Percentiles rank a stretch among this genome's conserved stretches.
Conservation (phyloP, 1,140 invertebrate species). For the Triops cancriformis region DNA sequence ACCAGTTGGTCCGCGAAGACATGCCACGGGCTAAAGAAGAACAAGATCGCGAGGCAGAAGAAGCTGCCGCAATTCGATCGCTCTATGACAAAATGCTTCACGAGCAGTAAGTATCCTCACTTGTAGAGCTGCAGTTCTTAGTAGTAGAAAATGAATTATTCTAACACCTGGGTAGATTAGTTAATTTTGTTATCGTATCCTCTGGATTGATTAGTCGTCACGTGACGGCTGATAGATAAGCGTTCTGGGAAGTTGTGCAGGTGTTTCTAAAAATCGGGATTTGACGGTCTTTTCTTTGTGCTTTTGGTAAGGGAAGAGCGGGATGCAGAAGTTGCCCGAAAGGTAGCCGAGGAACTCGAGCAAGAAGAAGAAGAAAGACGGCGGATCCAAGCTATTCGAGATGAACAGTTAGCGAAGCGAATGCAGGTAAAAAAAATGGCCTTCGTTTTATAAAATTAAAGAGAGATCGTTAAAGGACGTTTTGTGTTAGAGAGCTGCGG, state of each 20-base stretch:
- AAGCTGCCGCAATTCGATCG: constrained; percentile 49
- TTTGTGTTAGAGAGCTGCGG: background rate
- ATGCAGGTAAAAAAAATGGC: constrained; percentile 36
- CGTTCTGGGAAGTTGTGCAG: background rate
- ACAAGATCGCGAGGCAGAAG: constrained; percentile 63
- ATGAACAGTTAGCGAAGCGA: constrained; percentile 37
- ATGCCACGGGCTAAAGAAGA: constrained; percentile 72
- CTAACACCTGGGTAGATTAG: background rate
- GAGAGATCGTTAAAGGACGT: background rate
- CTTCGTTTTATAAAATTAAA: background rate
- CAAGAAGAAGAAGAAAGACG: constrained; percentile 50
- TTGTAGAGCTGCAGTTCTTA: constrained; percentile 1
- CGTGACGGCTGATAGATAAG: background rate
- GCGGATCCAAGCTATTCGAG: constrained; percentile 33
- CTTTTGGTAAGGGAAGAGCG: constrained; percentile 50
- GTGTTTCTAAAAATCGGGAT: background rate
- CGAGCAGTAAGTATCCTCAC: constrained; percentile 48
- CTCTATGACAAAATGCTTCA: constrained; percentile 53
- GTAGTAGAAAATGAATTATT: too few species aligned
- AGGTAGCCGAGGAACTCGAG: constrained; percentile 54
- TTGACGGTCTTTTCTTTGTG: constrained; percentile 22
- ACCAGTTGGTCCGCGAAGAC: constrained; percentile 79
- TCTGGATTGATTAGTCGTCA: background rate
- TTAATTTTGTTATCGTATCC: background rate
- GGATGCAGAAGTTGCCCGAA: constrained; percentile 55